Percentiles rank a stretch among this genome's conserved stretches.
Evolutionary conservation across 1,140 invertebrate species (phyloP).

Genomic region (Lineus longissimus): DNA sequence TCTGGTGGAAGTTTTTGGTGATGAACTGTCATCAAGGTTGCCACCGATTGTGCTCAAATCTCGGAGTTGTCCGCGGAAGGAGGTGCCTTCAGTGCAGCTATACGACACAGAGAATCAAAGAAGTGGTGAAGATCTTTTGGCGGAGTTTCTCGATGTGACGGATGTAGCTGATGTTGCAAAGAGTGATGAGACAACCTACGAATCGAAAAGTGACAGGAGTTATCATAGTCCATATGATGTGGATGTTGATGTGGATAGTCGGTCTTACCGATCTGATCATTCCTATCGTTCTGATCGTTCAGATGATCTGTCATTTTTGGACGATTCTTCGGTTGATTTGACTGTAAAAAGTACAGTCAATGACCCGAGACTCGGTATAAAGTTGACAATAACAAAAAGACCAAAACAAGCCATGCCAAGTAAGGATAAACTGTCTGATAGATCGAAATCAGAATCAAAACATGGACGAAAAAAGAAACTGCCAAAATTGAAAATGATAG

Average conservation of each 20-base stretch:
- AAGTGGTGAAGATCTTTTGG: constrained; percentile 45
- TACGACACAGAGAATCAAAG: constrained; percentile 32
- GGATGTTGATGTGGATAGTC: constrained; percentile 14
- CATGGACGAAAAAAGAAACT: too few relatives aligned
- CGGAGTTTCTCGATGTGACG: constrained; percentile 36
- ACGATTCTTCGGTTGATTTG: constrained; percentile 24
- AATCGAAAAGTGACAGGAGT: constrained; percentile 23
- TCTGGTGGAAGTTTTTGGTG: constrained; percentile 48
- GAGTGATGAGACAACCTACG: constrained; percentile 26
- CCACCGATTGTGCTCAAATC: constrained; percentile 25
- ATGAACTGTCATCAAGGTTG: constrained; percentile 35
- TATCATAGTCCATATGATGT: constrained; percentile 20
- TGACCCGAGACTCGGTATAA: constrained; percentile 48
- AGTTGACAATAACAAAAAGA: constrained; percentile 48
- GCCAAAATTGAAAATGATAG: too few relatives aligned
- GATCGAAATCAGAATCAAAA: neutral
- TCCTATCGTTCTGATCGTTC: constrained; percentile 24
- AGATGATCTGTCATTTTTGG: constrained; percentile 16
- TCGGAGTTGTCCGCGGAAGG: constrained; percentile 25
- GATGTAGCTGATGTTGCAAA: neutral
- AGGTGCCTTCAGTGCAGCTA: constrained; percentile 25
- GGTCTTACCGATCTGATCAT: constrained; percentile 22
- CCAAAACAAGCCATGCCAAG: constrained; percentile 20
- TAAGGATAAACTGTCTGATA: constrained; percentile 18
- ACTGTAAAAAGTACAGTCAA: constrained; percentile 41